A percentile compares a stretch with the other conserved stretches of the same genome.
Evolutionary conservation across 2,888 invertebrate genomes (phyloP).

Genomic region (Drosophila parthenogenetica): DNA sequence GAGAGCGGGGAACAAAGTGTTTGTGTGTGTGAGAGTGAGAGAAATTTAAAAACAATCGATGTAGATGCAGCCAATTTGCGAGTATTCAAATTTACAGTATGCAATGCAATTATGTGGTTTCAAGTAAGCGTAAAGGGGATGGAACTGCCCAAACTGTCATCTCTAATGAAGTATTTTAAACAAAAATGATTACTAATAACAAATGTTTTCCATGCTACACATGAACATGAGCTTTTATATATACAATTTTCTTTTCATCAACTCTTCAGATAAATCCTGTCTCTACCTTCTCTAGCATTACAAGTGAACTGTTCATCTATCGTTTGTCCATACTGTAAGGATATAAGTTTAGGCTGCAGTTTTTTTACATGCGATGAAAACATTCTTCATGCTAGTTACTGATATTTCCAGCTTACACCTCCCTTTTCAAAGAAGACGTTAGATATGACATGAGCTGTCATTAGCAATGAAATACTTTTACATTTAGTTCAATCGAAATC

Average conservation of each 20-base stretch:
- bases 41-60: neutral
- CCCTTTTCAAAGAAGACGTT: neutral
- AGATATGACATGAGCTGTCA: neutral
- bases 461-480: no score
- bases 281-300: no score
- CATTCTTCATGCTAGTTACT: no score
- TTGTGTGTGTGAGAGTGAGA: neutral
- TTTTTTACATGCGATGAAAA: no score
- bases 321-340: no score
- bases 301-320: no score
- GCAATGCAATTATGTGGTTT: constrained; percentile 32
- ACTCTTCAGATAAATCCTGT: neutral
- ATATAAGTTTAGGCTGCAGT: no score
- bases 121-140: neutral
- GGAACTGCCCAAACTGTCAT: neutral
- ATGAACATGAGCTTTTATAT: neutral
- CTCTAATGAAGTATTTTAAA: neutral
- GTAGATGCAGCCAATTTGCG: constrained; percentile 40
- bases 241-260: neutral
- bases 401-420: no score
- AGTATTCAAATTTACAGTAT: constrained; percentile 39
- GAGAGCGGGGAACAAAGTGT: constrained; percentile 1
- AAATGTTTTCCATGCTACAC: neutral
- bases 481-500: no score
- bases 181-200: no score